These are phyloP conservation scores for Lycaon pictus DNA, from an alignment of 2,113 vertebrate genomes.

Conservation along the genomic window DNA sequence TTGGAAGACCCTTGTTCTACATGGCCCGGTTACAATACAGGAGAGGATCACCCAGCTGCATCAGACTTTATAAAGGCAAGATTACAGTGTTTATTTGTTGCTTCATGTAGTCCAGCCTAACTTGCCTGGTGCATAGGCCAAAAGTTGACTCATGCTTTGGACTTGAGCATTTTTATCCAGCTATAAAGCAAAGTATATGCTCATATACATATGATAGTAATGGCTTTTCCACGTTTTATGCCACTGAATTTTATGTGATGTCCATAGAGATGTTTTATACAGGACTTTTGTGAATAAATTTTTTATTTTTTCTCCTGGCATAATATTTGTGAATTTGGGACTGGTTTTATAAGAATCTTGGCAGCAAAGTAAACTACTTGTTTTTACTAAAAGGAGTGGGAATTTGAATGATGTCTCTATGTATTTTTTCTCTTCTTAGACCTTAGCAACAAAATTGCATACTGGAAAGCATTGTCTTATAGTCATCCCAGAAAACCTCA, in stretches of 20 bases:
- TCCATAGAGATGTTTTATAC: background rate
- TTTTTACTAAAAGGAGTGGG: conserved; percentile 22
- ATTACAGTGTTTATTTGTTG: background rate
- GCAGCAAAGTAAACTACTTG: conserved; percentile 9
- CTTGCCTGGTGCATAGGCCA: background rate
- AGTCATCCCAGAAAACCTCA: background rate
- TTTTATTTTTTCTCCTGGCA: conserved; percentile 33
- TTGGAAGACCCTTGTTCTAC: background rate
- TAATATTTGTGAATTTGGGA: background rate
- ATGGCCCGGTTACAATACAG: background rate
- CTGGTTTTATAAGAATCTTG: conserved; percentile 16
- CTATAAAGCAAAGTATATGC: background rate
- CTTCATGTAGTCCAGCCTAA: background rate
- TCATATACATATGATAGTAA: background rate
- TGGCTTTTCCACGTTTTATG: background rate
- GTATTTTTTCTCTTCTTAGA: conserved; percentile 22
- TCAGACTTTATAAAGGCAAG: background rate
- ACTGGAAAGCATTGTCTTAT: background rate
- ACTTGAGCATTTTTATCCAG: background rate
- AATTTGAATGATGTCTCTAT: background rate
- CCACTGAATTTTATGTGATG: conserved; percentile 10
- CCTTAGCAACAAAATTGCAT: background rate
- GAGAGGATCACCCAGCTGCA: background rate
- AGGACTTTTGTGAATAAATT: conserved; percentile 45
- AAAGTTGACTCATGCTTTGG: conserved; percentile 12